A percentile compares a stretch with the other conserved stretches of the same genome.
phyloP scores from a whole-genome alignment of 2,797 vertebrate genomes.

The Phyllotis vaccarum region DNA sequence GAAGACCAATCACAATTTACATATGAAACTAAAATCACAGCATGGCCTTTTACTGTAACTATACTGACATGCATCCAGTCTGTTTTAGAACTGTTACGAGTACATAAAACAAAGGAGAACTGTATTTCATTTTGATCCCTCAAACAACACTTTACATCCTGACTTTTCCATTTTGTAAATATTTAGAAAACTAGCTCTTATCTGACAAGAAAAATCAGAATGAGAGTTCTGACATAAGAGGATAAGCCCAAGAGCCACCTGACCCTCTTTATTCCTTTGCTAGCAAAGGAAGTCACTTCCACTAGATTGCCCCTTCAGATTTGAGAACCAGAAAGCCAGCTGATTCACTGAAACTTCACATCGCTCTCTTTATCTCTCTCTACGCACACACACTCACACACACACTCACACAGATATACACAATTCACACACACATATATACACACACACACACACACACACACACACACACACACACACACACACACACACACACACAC shows the following conservation, averaged over 20 bases:
- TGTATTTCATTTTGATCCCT: constrained; percentile 29
- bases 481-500: background rate
- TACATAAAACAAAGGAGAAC: constrained; percentile 34
- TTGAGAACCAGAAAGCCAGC: constrained; percentile 31
- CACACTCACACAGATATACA: background rate
- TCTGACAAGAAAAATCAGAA: constrained; percentile 10
- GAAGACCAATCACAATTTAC: constrained; percentile 33
- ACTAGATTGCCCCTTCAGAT: background rate
- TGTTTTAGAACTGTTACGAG: constrained; percentile 18
- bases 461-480: background rate
- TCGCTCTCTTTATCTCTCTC: too few relatives aligned
- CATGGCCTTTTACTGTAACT: constrained; percentile 33
- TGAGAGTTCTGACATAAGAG: constrained; percentile 13
- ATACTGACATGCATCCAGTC: background rate
- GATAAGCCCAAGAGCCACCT: background rate
- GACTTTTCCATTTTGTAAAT: constrained; percentile 12
- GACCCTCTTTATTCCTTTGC: background rate
- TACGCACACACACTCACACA: constrained; percentile 25
- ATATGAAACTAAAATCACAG: constrained; percentile 55
- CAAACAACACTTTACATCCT: background rate
- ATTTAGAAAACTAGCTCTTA: constrained; percentile 7
- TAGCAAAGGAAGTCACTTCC: background rate
- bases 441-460: constrained; percentile 35
- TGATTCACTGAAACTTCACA: background rate
- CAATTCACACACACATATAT: background rate